Conservation (phyloP, 2,797 vertebrate species). For the Myotis daubentonii region DNA sequence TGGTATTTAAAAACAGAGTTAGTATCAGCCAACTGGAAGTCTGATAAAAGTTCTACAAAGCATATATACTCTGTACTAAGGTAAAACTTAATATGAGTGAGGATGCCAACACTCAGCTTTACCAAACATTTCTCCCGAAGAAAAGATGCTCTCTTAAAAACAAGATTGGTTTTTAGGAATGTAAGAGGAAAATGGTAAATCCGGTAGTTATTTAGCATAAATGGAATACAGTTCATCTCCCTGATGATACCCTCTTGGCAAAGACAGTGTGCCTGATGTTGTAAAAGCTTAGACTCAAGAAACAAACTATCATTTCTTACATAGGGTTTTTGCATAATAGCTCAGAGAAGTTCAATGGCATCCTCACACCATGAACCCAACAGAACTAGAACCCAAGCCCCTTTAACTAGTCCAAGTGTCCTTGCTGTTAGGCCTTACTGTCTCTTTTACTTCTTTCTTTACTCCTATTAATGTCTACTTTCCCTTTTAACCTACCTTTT, state of each 20-base stretch:
- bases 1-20: constrained; percentile 51
- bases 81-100: constrained; percentile 54
- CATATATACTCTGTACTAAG: background rate
- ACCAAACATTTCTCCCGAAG: constrained; percentile 38
- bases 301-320: background rate
- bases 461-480: background rate
- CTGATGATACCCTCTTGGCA: background rate
- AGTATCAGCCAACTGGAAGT: constrained; percentile 14
- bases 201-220: background rate
- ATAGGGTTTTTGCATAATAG: background rate
- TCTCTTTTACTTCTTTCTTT: background rate
- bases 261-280: background rate
- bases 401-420: background rate
- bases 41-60: constrained; percentile 49
- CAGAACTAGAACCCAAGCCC: background rate
- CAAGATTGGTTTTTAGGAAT: background rate
- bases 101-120: constrained; percentile 41
- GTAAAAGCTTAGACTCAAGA: background rate
- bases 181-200: background rate
- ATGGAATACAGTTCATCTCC: too few relatives aligned
- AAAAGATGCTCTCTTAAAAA: constrained; percentile 18
- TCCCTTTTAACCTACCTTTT: background rate
- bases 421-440: background rate
- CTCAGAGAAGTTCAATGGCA: background rate
- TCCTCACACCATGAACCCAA: background rate